Conservation (phyloP, 2,797 vertebrate species). For the Acanthurus leucopareius region DNA sequence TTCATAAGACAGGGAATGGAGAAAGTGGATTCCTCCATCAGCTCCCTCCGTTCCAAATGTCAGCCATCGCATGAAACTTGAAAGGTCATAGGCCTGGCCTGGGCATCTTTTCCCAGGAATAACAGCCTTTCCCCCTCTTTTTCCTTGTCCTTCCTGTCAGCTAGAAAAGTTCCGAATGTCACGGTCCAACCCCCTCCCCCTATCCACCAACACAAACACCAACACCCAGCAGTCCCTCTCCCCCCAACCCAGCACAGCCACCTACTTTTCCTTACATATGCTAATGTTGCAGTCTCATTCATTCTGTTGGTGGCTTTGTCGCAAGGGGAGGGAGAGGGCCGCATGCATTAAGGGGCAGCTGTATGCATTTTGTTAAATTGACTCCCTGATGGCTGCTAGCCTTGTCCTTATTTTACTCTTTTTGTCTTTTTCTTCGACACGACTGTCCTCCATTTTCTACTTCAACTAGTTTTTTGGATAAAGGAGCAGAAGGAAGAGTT, state of each 20-base stretch:
- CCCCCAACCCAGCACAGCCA: conserved; percentile 70
- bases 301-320: conserved; percentile 83
- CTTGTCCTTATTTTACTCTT: conserved; percentile 48
- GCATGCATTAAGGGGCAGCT: conserved; percentile 80
- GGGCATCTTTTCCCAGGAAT: conserved; percentile 74
- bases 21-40: conserved; percentile 45
- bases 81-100: conserved; percentile 65
- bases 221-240: conserved; percentile 64
- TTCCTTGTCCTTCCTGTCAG: conserved; percentile 72
- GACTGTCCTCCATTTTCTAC: conserved; percentile 27
- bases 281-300: conserved; percentile 83
- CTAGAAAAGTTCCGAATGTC: conserved; percentile 82
- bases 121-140: conserved; percentile 54
- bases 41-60: conserved; percentile 64
- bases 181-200: conserved; percentile 75
- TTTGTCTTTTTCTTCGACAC: conserved; percentile 22
- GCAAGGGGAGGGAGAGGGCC: conserved; percentile 60
- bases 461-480: conserved; percentile 31
- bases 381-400: conserved; percentile 70
- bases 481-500: conserved; percentile 37
- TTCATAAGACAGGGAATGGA: conserved; percentile 25
- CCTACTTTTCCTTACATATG: conserved; percentile 86
- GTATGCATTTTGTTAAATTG: conserved; percentile 82
- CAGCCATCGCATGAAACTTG: conserved; percentile 67
- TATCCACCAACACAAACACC: conserved; percentile 63